These are phyloP conservation scores for Arge pagana DNA, from an alignment of 2,888 invertebrate genomes.

Conservation along the genomic window DNA sequence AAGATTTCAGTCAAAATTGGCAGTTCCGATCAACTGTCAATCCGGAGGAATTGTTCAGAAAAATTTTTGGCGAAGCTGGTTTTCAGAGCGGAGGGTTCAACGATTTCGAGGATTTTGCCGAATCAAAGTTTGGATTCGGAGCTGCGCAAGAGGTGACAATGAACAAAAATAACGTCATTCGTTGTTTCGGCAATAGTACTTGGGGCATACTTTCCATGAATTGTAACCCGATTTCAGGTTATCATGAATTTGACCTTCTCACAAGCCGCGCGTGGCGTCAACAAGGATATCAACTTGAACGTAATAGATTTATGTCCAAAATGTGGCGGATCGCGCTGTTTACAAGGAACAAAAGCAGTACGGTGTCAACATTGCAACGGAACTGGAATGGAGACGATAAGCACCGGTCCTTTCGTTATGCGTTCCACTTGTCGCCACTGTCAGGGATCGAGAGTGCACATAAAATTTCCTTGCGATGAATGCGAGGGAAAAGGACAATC, in stretches of 20 bases:
- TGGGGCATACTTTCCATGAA: no score
- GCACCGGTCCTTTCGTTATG: slow-evolving; percentile 95
- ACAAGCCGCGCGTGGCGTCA: slow-evolving; percentile 94
- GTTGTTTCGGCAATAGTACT: no score
- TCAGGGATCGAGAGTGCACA: slow-evolving; percentile 82
- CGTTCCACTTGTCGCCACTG: slow-evolving; percentile 92
- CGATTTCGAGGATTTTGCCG: slow-evolving; percentile 83
- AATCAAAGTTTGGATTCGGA: slow-evolving; percentile 88
- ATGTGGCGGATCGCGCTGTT: slow-evolving; percentile 84
- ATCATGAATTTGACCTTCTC: slow-evolving; percentile 88
- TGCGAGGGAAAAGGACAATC: slow-evolving; percentile 93
- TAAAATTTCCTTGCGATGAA: slow-evolving; percentile 88
- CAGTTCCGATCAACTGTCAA: slow-evolving; percentile 87
- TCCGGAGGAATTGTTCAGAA: slow-evolving; percentile 95
- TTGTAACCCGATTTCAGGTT: no score
- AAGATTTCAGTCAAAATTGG: slow-evolving; percentile 78
- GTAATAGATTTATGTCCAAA: slow-evolving; percentile 91
- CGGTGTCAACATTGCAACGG: slow-evolving; percentile 94
- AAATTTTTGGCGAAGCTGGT: slow-evolving; percentile 89
- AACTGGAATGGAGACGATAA: slow-evolving; percentile 92
- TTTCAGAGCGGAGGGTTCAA: slow-evolving; percentile 65
- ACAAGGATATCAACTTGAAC: slow-evolving; percentile 91
- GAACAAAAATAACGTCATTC: not conserved
- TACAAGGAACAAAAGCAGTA: slow-evolving; percentile 88
- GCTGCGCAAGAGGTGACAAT: slow-evolving; percentile 83